Evolutionary conservation across 2,113 vertebrate genomes (phyloP), one percentile per base, ranked within the genome.

Genomic region (Vimba vimba): DNA sequence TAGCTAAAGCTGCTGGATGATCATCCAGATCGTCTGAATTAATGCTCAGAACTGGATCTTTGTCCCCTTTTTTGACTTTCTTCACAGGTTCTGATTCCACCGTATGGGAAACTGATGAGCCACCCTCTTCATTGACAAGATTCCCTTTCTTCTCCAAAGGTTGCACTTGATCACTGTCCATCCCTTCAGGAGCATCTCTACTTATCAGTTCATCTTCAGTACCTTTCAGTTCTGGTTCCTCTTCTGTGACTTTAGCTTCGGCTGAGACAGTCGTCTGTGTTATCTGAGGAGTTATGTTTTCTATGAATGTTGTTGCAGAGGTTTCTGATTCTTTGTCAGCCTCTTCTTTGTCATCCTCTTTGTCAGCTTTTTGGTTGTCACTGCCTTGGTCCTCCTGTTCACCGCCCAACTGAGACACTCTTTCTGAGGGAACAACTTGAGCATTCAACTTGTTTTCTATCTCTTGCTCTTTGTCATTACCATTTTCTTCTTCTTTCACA

Each of bases 81-180:
- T 62, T 85, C 15, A 33, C 7, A 43, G 52, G 69, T 79, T 64
- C 82, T 5, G 78, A 66, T 4, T 86, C 50, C 78, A 88, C 82
- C 21, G 76, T 79, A 33, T 85, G 87, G 74, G 92, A 90, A 79
- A 93, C 91, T 5, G 92, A 87, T n/a, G 93, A 89, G 2, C 89
- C 89, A 1, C 91, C 91, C 0, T 83, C 89, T 89, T 92, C 93
- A 66, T 90, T 64, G 15, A 45, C 36, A 45, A 36, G 62, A 23
- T 52, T 82, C 62, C 7, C 19, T 64, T 80, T 45, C 23, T 2
- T 80, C 33, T 80, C 90, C 90, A 0, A 91, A 90, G 0, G 91
- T 93, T 47, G 85, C 82, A 21, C 91, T 92, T 82, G 88, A 91
- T 21, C 43, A 85, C 50, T 89, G 62, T 92, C 92, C 6, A 87